phyloP scores from a whole-genome alignment of 2,888 invertebrate species.

The Spialia ferax region DNA sequence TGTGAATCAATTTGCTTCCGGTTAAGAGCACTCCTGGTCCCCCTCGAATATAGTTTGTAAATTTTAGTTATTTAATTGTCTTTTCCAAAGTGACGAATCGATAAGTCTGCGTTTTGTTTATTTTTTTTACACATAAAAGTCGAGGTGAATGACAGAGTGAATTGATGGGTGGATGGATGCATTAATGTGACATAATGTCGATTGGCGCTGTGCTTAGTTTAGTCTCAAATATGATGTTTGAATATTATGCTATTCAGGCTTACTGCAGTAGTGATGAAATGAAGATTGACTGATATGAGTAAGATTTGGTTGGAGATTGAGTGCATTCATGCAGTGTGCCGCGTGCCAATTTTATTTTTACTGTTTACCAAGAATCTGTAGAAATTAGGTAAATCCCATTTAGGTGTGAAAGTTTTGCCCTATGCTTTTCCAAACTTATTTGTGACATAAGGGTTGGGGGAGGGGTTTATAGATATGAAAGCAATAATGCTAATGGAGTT shows the following conservation, averaged over 20 bases:
- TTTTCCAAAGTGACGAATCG: constrained; percentile 84
- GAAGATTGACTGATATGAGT: constrained; percentile 76
- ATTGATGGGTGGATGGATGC: constrained; percentile 62
- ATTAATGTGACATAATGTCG: constrained; percentile 63
- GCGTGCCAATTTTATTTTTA: constrained; percentile 69
- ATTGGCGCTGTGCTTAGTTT: constrained; percentile 79
- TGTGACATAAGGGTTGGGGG: constrained; percentile 9
- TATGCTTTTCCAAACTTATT: constrained; percentile 29
- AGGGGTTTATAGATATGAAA: constrained; percentile 47
- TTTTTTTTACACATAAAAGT: constrained; percentile 69
- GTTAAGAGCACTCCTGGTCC: constrained; percentile 72
- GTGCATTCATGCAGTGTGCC: constrained; percentile 64
- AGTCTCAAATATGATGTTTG: constrained; percentile 78
- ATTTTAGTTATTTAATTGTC: constrained; percentile 78
- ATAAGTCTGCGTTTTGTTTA: constrained; percentile 83
- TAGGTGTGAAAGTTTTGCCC: constrained; percentile 14
- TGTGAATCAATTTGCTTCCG: constrained; percentile 63
- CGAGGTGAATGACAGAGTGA: constrained; percentile 65
- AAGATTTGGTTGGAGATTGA: constrained; percentile 62
- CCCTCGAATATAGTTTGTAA: constrained; percentile 83
- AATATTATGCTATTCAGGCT: constrained; percentile 64
- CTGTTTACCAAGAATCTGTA: constrained; percentile 27
- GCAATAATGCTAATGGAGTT: constrained; percentile 62
- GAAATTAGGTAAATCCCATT: constrained; percentile 33
- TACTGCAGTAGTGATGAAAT: constrained; percentile 62